Evolutionary conservation across 2,797 vertebrate genomes (phyloP), one percentile per base, ranked within the genome.

Genomic region (Alauda arvensis): DNA sequence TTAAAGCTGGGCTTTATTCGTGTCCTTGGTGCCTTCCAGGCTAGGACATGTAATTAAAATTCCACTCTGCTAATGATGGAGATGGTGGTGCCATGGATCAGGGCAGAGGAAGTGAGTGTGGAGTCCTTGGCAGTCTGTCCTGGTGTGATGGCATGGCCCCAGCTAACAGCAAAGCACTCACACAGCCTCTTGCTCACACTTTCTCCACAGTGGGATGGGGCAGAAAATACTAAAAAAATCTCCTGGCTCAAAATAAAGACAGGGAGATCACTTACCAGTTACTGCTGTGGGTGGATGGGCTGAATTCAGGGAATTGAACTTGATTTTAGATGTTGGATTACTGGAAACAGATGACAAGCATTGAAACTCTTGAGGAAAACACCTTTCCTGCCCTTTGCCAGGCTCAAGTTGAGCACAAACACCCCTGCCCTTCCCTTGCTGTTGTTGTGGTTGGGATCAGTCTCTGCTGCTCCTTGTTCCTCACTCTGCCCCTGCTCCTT

Each of bases 21-120:
- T 45, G 45, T 31, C 31, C 8, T 63, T 40, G 55, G 25, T 53
- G n/a, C 34, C 46, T 91, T 62, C 43, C 53, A 67, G n/a, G 29
- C 26, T n/a, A 42, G 69, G 21, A 26, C 1, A 3, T 57, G 14
- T 51, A 28, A 52, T 34, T 67, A 7, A 6, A 63, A 1, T 59
- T 29, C 20, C 3, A 1, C 21, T 25, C 33, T 7, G 1, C 23
- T 56, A 33, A 24, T 5, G 45, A 24, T 26, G 48, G 68, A 46
- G 34, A 2, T 20, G 31, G 46, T 1, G 3, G 14, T 51, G 1
- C 45, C 46, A 1, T 19, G 34, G 18, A 24, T 29, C 8, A 14
- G 26, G 40, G 31, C 45, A 55, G 34, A 6, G 40, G 31, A 55
- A 37, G 43, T 19, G n/a, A 61, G 31, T 10, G 5, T 0, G 0